Evolutionary conservation across 2,888 invertebrate genomes (phyloP).

Genomic region (Herminia tarsipennalis): DNA sequence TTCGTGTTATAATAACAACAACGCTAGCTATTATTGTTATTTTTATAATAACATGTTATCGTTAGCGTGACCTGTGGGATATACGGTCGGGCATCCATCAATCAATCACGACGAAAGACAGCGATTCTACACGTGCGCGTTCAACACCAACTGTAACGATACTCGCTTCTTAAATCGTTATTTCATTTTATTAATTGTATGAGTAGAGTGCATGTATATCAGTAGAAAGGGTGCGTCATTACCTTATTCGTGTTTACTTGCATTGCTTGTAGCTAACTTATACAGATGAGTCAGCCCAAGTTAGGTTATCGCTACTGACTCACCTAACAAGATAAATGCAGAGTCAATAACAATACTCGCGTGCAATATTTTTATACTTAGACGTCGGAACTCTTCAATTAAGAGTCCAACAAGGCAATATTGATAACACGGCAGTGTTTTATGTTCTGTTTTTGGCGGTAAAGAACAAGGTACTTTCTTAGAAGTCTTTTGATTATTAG

Average conservation of each 20-base stretch:
- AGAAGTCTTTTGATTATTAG: too few species aligned
- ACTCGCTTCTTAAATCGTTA: slow-evolving; percentile 24
- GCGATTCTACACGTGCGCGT: slow-evolving; percentile 22
- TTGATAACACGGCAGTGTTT: not conserved
- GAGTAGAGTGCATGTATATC: slow-evolving; percentile 55
- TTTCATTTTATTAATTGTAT: slow-evolving; percentile 50
- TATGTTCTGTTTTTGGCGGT: too few species aligned
- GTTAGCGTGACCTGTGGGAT: slow-evolving; percentile 55
- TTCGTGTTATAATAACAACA: slow-evolving; percentile 25
- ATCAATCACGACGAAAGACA: slow-evolving; percentile 57
- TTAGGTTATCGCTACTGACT: slow-evolving; percentile 68
- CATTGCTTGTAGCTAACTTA: slow-evolving; percentile 54
- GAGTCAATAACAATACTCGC: slow-evolving; percentile 18
- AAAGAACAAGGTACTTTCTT: too few species aligned
- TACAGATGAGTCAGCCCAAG: slow-evolving; percentile 68
- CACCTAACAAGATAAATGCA: slow-evolving; percentile 46
- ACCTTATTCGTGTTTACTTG: slow-evolving; percentile 62
- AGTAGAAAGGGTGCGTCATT: slow-evolving; percentile 69
- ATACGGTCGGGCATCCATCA: slow-evolving; percentile 52
- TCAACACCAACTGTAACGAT: slow-evolving; percentile 9
- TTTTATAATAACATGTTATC: slow-evolving; percentile 57
- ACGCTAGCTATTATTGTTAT: slow-evolving; percentile 32
- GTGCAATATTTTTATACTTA: slow-evolving; percentile 14
- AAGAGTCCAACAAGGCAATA: slow-evolving; percentile 4
- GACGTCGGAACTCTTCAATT: slow-evolving; percentile 19